Percentiles rank a stretch among this genome's conserved stretches.
Conservation (phyloP, 2,113 vertebrate genomes). For the Taxidea taxus region DNA sequence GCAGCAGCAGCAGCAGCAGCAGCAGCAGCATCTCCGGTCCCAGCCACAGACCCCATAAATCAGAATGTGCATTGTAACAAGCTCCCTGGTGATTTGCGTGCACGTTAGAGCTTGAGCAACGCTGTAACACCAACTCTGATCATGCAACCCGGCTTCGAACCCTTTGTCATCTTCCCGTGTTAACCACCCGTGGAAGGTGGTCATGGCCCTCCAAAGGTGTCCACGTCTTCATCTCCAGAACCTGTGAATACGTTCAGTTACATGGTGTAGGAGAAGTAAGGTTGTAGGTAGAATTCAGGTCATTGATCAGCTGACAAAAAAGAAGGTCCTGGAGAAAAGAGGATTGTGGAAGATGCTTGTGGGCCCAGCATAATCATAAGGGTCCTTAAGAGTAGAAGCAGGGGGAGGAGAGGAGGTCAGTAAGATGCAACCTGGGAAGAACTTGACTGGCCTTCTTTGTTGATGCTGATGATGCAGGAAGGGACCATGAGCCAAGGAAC, state of each 20-base stretch:
- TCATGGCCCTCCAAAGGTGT: not conserved
- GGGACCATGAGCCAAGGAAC: not conserved
- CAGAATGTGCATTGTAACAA: not conserved
- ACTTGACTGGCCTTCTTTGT: not conserved
- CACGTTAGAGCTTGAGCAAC: not conserved
- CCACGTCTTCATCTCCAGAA: not conserved
- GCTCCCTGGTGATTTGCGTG: not conserved
- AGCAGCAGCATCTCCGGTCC: not conserved
- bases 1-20: not conserved
- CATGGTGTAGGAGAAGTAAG: not conserved
- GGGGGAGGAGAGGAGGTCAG: not conserved
- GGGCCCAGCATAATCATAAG: not conserved
- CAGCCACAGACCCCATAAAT: not conserved
- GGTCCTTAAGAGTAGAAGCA: not conserved
- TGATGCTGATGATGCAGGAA: not conserved
- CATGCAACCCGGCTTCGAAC: not conserved
- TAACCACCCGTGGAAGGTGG: not conserved
- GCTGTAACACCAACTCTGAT: not conserved
- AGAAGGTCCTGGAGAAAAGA: not conserved
- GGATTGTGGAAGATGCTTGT: not conserved
- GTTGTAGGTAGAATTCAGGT: not conserved
- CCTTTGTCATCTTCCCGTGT: not conserved
- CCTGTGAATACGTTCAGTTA: not conserved
- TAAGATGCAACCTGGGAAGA: accelerated
- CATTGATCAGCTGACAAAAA: not conserved